Evolutionary conservation across 2,113 vertebrate genomes (phyloP).

Genomic region (Tachysurus fulvidraco): DNA sequence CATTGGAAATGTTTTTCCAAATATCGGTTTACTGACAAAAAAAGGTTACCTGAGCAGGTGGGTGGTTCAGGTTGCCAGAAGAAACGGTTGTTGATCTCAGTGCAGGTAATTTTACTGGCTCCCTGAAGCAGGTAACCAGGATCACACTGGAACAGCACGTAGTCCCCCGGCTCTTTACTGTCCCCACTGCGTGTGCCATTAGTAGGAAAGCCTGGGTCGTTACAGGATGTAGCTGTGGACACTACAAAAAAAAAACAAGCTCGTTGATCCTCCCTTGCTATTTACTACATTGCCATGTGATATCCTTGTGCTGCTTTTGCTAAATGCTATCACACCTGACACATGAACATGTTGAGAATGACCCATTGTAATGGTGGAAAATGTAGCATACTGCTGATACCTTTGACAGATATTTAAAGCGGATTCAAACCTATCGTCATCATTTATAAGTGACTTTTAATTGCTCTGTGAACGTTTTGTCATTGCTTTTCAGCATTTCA

Average conservation of each 20-base stretch:
- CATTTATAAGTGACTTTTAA: background rate
- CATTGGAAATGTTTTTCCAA: background rate
- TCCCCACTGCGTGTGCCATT: slow-evolving; percentile 91
- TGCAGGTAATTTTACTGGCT: slow-evolving; percentile 87
- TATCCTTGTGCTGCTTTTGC: background rate
- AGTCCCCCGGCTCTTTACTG: slow-evolving; percentile 89
- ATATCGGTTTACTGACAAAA: background rate
- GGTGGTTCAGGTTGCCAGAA: slow-evolving; percentile 98
- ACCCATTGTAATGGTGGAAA: background rate
- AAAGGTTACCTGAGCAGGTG: slow-evolving; percentile 53
- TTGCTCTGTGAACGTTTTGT: background rate
- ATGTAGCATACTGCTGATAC: background rate
- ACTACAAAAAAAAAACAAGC: slow-evolving; percentile 68
- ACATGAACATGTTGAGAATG: background rate
- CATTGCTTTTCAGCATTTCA: background rate
- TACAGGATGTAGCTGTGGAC: slow-evolving; percentile 95
- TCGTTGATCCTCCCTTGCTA: background rate
- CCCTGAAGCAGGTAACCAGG: slow-evolving; percentile 90
- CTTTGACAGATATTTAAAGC: background rate
- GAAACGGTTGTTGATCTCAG: slow-evolving; percentile 91
- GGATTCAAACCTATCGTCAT: background rate
- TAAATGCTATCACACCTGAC: background rate
- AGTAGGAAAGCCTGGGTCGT: slow-evolving; percentile 91
- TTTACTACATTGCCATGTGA: background rate
- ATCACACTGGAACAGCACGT: slow-evolving; percentile 92